Base-by-base conservation (phyloP, 1,140 invertebrate species). In the Apis laboriosa region DNA sequence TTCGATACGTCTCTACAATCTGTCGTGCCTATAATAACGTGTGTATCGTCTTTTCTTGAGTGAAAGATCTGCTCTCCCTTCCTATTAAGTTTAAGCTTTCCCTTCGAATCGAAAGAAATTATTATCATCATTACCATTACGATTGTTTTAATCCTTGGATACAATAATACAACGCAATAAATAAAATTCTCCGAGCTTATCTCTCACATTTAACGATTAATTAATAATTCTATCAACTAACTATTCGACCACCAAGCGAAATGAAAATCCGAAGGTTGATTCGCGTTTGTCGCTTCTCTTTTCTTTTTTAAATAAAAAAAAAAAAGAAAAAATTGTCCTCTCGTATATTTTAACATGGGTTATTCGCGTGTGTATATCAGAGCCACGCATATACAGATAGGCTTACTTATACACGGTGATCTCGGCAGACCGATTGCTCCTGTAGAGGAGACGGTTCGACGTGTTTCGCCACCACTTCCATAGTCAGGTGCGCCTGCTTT, bases 401-500 rank as follows among this genome's bases (percentile, higher is more conserved):
- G 80, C 84, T 91, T 92, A 93, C 88, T 93, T 93, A 87, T 92
- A 93, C 81, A 91, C 80, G 80, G 90, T 85, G 89, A 92, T 88
- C 76, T 93, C 91, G 86, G 90, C 89, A 86, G 91, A 87, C 91
- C 91, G 90, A 87, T 92, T 92, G 85, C 90, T 93, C 86, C 87
- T 89, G 86, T 91, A 92, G 67, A 93, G 90, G 86, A 94, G 90
- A 87, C 90, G 91, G 85, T 90, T 92, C 70, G 89, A 91, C 85
- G 92, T 92, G 84, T 84, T 91, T 90, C 90, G 91, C 92, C 92
- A 93, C 87, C 92, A 92, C 86, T 90, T 93, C 91, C 93, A 93
- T 93, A 94, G 94, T 94, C 93, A 94, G 92, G 92, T 94, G 85
- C 92, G 92, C 84, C 89, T 92, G 75, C 85, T 91, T 56, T 94